Conservation (phyloP, 2,113 vertebrate genomes). For the Dromas ardeola region DNA sequence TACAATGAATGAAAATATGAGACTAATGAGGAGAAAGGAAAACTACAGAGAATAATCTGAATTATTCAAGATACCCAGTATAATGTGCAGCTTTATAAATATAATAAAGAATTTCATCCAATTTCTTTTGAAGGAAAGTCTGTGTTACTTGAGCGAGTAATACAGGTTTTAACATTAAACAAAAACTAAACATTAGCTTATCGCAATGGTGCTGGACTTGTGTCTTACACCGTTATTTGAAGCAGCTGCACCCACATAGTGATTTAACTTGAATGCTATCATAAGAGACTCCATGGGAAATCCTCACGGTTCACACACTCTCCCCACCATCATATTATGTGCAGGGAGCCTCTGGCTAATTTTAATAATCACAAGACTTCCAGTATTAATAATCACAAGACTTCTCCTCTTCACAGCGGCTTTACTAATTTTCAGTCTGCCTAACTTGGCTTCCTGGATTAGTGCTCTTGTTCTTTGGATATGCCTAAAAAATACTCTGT, state of each 20-base stretch:
- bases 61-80: background rate
- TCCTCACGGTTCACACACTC: background rate
- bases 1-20: background rate
- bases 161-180: background rate
- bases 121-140: background rate
- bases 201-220: background rate
- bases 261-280: background rate
- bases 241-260: background rate
- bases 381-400: background rate
- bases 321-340: background rate
- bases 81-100: background rate
- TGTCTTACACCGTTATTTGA: background rate
- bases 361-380: background rate
- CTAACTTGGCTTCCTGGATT: background rate
- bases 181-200: constrained; percentile 18
- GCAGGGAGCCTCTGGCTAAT: background rate
- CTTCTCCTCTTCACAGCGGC: background rate
- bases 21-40: background rate
- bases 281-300: background rate
- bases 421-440: background rate
- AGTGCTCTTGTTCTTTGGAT: background rate
- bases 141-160: background rate
- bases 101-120: background rate
- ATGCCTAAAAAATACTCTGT: background rate
- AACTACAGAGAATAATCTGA: background rate